Evolutionary conservation across 2,888 invertebrate species (phyloP), one percentile per base, ranked within the genome.

Genomic region (Parnassius smintheus): DNA sequence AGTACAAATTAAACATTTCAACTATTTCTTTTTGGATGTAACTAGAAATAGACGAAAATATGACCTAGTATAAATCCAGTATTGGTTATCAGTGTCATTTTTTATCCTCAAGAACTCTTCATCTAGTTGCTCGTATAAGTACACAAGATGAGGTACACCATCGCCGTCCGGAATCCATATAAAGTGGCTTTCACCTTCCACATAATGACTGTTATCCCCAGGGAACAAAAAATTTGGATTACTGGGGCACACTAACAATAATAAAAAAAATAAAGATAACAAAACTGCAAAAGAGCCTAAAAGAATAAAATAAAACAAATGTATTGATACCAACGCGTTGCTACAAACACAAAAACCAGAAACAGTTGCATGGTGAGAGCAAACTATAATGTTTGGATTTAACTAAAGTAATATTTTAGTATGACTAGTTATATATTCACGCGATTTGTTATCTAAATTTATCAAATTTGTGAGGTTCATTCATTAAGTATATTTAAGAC

Each of bases 101-200:
- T 82, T 83, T n/a, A 55, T 61, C 1, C 77, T 42, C 0, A 74
- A 2, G 0, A 45, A 55, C 10, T 77, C 66, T 22, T 82, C 74
- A 1, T 77, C 77, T 0, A 79, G 80, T 11, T 74, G 79, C 1
- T 79, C 71, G 8, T 77, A 67, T 1, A 91, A 72, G 67, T 91
- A 90, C 7, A 88, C 86, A 1, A 91, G 74, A 0, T 77, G 73
- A 0, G 85, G 83, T 0, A 70, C 71, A 1, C 84, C 87, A 0
- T 86, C 75, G n/a, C 83, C 81, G 71, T 91, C 84, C 2, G 87
- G 83, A 81, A 91, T 88, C 88, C 89, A 91, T 59, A 91, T 78
- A 70, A 86, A 91, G 1, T 84, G 85, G 69, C 88, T 88, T 57
- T 79, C 76, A 0, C 90, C 90, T 68, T 89, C 88, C 4, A 86